Evolutionary conservation across 1,140 invertebrate species (phyloP), one percentile per base, ranked within the genome.

Genomic region (Macrotrachela quadricornifera): DNA sequence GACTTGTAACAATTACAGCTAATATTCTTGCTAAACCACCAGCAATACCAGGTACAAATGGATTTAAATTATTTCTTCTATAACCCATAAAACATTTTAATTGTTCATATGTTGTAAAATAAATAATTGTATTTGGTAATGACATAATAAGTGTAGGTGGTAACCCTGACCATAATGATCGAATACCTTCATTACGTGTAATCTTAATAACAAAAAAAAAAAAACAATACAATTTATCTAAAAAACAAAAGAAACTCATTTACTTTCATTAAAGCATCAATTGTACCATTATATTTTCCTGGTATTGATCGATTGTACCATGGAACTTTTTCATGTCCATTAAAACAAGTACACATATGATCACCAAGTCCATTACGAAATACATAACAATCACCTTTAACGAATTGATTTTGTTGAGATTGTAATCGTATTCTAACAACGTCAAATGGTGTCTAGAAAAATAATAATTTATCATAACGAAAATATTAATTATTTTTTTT

Each of bases 151-250:
- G 17, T 16, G 54, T 55, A 6, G 54, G 48, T 17, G 43, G 41
- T 42, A 55, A 17, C 0, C 54, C 54, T 11, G 44, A 50, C 48
- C 49, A 55, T 8, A 55, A 30, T 15, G 54, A 55, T 13, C 15
- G 41, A 10, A 55, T 16, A 21, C 54, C 54, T 12, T 54, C 53
- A n/a, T 39, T 39, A 49, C 17, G 48, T 18, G 44, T 44, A 21
- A 97, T 96, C 75, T 94, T 90, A 30, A 30, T 30, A 30, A 30
- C 21, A 30, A 30, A 30, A 30, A 30, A 8, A 30, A 30, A 30
- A 30, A 30, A n/a, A n/a, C n/a, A n/a, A n/a, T n/a, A n/a, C n/a
- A n/a, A n/a, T n/a, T n/a, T n/a, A n/a, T n/a, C n/a, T n/a, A n/a
- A n/a, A n/a, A n/a, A n/a, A n/a, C n/a, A n/a, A 30, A 8, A 30